Base-by-base conservation (phyloP, 2,888 invertebrate genomes). In the Xylota sylvarum region DNA sequence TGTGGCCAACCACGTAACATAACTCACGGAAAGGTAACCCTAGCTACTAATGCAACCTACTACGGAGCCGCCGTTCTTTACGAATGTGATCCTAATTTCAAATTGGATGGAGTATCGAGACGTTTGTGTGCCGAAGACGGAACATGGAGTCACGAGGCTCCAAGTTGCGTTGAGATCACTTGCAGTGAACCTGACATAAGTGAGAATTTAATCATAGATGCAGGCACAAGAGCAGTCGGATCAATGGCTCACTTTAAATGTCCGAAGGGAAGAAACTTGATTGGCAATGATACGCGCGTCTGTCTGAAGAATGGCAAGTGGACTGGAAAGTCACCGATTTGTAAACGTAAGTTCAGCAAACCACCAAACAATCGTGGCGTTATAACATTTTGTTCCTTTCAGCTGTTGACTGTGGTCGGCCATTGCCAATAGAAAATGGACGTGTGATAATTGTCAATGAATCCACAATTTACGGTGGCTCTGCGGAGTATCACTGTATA, bases 401-500 rank as follows among this genome's bases (percentile, higher is more conserved):
- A 98, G 97, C 96, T 87, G 95, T 97, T 65, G 97, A 97, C 90
- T 98, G 98, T 92, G 96, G 95, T 77, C 94, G 96, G 69, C 97
- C 97, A 0, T 94, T 95, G 37, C 93, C 94, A 10, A 96, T 97
- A 62, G 96, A 97, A 87, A 97, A 98, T 90, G 97, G 98, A 0
- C 94, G 97, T 76, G 96, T 97, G 17, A 97, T 97, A 89, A 95
- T 97, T 40, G 95, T 97, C 78, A 98, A 98, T 90, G 96, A 96
- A 62, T 96, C 97, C 0, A 97, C 97, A 0, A 93, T 95, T 0
- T 98, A 96, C 91, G 96, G 96, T 35, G 97, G 97, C 70, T 96
- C 96, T 0, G 96, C 97, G 0, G 98, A 98, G 91, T 98, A 98
- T 91, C 97, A 97, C 90, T 98, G 98, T 90, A 92, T 97, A 76